Evolutionary conservation across 2,888 invertebrate genomes (phyloP), one percentile per base, ranked within the genome.

Genomic region (Gnatocerus cornutus): DNA sequence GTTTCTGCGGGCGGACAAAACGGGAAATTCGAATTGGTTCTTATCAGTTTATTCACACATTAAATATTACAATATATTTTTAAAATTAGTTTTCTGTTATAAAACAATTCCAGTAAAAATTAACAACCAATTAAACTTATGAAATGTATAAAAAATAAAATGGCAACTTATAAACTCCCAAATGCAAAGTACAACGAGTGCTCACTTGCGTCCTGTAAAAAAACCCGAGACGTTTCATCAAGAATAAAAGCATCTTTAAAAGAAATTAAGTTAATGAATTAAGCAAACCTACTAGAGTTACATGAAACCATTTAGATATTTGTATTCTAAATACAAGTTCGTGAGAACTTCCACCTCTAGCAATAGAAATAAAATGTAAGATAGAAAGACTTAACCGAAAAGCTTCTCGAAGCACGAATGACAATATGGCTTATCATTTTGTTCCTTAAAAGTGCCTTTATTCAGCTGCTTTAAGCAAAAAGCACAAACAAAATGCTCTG

Each of bases 401-500:
- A 99, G 89, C 84, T 98, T 98, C 74, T 98, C 97, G 84, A 99
- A 99, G 87, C 99, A 99, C 71, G 90, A 89, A 84, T 99, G 99
- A 85, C 99, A 99, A 86, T 99, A 99, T 0, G 99, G 99, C 83
- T 98, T 98, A 81, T 98, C 97, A 83, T 97, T 97, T 83, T 98
- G 98, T 85, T 99, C 99, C 85, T 99, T 99, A 87, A 99, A 99
- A 0, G 99, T 99, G 79, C 99, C 99, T 84, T 99, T 99, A 87
- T 98, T 99, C 76, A 99, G 89, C 84, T 98, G 98, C 82, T 97
- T 94, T 73, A 98, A 89, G 83, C 99, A 99, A 88, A 98, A 99
- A n/a, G 98, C 97, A 87, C 99, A 99, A 5, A 98, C 97, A 84
- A 99, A 99, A 87, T 99, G 99, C 84, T 99, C 99, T 0, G 99